phyloP scores from a whole-genome alignment of 2,797 vertebrate species.

The Thunnus albacares region DNA sequence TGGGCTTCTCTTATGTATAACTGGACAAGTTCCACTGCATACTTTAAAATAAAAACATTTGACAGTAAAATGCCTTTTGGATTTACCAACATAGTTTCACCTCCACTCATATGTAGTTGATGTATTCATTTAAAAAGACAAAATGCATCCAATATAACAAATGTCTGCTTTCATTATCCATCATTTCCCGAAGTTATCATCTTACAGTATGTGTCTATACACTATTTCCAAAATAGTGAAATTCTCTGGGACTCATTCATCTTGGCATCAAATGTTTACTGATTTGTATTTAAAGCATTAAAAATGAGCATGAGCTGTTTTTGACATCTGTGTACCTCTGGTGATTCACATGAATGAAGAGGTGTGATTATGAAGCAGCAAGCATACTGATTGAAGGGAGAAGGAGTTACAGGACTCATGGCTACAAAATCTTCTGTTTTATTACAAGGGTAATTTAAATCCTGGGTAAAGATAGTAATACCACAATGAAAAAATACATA shows the following conservation, averaged over 20 bases:
- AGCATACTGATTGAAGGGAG: not conserved
- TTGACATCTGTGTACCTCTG: not conserved
- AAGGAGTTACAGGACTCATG: not conserved
- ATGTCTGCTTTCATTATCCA: not conserved
- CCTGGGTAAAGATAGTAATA: not conserved
- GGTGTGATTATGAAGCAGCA: not conserved
- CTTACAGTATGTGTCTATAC: not conserved
- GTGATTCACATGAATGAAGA: not conserved
- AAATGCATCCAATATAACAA: not conserved
- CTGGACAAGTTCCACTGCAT: not conserved
- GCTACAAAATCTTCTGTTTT: not conserved
- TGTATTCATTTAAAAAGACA: not conserved
- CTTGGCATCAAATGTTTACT: not conserved
- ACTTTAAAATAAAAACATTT: constrained; percentile 12
- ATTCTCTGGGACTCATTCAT: no score
- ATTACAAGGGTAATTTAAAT: not conserved
- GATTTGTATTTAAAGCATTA: not conserved
- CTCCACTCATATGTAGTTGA: not conserved
- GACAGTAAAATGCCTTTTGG: not conserved
- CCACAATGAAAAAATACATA: not conserved
- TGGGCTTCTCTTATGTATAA: not conserved
- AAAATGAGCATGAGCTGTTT: not conserved
- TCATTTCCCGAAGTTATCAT: not conserved
- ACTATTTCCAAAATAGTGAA: not conserved
- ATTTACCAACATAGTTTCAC: not conserved